Base-by-base conservation (phyloP, 53 echinoderm and acorn worm species). In the Mesocentrotus franciscanus region DNA sequence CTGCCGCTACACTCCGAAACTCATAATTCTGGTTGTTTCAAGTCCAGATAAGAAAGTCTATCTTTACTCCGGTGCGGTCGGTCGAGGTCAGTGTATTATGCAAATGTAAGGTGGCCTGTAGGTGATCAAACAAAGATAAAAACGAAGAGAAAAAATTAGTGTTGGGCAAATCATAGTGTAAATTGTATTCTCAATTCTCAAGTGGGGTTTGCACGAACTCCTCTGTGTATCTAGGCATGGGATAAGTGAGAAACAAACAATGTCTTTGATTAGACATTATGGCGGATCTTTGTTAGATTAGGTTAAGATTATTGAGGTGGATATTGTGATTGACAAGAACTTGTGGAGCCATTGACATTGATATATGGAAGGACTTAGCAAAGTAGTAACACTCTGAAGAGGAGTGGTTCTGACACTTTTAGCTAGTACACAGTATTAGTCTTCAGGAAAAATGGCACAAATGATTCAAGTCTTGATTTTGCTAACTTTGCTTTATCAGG, bases 121-220 rank as follows among this genome's bases (percentile, higher is more conserved):
- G 10, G 49, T 57, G 87, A 87, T 87, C 87, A 87, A 87, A 87
- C 36, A 91, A 62, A 92, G 92, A 92, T 66, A 64, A 68, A 75
- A 71, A 92, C 3, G 35, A 49, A 75, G 92, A 68, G 32, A 92
- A 74, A 72, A 49, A 68, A 27, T 56, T 56, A 71, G 56, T 27
- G 75, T 42, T 92, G 68, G 72, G 56, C 75, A 92, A 92, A 74
- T 71, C 49, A 71, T 64, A 66, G 74, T 4, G 74, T 56, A 92
- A 56, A 72, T 92, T 74, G 24, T 92, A 42, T 39, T 49, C 27
- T 56, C 22, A 39, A 10, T 16, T 36, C 74, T 93, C 60, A 30
- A 93, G 93, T 62, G 61, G 81, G 78, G 79, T 93, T 93, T 32
- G 78, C 93, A 93, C 93, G 93, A 93, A 81, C 81, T 79, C 81